Conservation (phyloP, 92 coral and sea anemone genomes). For the Bergia puertoricense region DNA sequence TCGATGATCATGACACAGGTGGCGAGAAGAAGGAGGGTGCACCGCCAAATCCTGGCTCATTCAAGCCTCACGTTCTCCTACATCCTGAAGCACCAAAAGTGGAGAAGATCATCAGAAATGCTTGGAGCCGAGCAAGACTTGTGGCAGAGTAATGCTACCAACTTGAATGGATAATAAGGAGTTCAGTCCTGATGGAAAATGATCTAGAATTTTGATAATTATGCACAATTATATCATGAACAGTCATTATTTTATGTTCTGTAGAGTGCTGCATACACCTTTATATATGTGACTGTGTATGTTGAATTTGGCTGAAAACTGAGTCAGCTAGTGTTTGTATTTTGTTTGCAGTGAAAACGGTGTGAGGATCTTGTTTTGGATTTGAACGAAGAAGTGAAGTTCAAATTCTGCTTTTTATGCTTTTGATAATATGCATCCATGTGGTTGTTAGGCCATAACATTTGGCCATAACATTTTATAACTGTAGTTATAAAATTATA, state of each 20-base stretch:
- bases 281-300: neutral
- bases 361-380: neutral
- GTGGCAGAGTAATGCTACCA: conserved; percentile 78
- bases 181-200: too few relatives aligned
- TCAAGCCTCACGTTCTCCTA: conserved; percentile 90
- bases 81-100: conserved; percentile 97
- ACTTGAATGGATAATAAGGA: neutral
- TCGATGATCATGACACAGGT: conserved; percentile 86
- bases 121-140: conserved; percentile 89
- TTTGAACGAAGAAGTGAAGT: neutral
- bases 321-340: neutral
- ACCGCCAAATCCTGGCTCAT: conserved; percentile 86
- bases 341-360: neutral
- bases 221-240: neutral
- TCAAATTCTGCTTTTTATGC: too few relatives aligned
- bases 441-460: neutral
- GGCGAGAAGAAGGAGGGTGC: conserved; percentile 82
- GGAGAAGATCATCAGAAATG: conserved; percentile 89
- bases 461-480: too few relatives aligned
- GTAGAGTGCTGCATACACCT: neutral
- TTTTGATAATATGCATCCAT: neutral
- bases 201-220: neutral
- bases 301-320: neutral
- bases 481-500: too few relatives aligned
- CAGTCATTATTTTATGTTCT: neutral